Evolutionary conservation across 2,113 vertebrate species (phyloP), one percentile per base, ranked within the genome.

Genomic region (Campylomormyrus tamandua): DNA sequence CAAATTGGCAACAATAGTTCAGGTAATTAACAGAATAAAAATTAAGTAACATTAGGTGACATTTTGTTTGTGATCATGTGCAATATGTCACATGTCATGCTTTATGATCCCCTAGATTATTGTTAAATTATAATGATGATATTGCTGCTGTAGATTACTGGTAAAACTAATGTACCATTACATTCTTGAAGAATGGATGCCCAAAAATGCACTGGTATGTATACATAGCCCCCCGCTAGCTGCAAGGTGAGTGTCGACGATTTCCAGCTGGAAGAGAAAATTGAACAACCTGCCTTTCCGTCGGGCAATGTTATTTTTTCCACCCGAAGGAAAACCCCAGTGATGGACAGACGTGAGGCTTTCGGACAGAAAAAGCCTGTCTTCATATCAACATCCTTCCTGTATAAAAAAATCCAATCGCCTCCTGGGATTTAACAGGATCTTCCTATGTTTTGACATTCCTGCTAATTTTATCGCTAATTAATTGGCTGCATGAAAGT

Each of bases 351-450:
- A 90, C 85, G 92, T 92, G 92, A 95, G 93, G 92, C 94, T 91
- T 94, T 94, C 93, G 92, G 93, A 94, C 92, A 92, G 92, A 95
- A 94, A 95, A 95, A 92, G 92, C 93, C 94, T 91, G 91, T 94
- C 93, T 95, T 94, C 92, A 94, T 90, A 91, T 92, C 90, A 90
- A 92, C 92, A 92, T 90, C 91, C 91, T 92, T 92, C 92, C 92
- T 89, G 87, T 56, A 77, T 49, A 90, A 31, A 89, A 89, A 92
- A 85, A 74, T 90, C 88, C 91, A 62, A 89, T 77, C 91, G 93
- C 92, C 93, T 95, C 92, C 93, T 90, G 91, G 91, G 92, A 93
- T 95, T 96, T 94, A 94, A 92, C 94, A 94, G 92, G 93, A 91
- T 93, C 93, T 96, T 95, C 95, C 93, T 95, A 53, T 91, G 92